These are phyloP conservation scores for Tetragonisca angustula DNA, from an alignment of 2,888 invertebrate species.

Conservation along the genomic window DNA sequence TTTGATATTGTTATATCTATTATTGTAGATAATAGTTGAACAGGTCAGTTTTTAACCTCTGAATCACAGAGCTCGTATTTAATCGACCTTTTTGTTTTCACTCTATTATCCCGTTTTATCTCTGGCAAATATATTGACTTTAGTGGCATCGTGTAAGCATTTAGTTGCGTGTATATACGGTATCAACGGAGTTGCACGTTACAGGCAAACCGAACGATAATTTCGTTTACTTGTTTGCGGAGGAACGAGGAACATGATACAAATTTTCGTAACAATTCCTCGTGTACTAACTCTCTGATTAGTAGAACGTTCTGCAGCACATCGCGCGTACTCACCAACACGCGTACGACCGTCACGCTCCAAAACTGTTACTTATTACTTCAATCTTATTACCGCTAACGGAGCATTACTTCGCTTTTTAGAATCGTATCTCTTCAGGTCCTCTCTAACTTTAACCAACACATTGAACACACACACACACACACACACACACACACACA, in stretches of 20 bases:
- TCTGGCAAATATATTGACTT: background rate
- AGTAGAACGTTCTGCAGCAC: constrained; percentile 68
- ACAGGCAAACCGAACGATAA: background rate
- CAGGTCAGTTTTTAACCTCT: background rate
- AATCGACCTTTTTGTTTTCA: constrained; percentile 28
- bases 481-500: too few relatives aligned
- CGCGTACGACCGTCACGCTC: constrained; percentile 79
- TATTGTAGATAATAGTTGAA: too few relatives aligned
- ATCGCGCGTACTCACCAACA: constrained; percentile 38
- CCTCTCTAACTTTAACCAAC: background rate
- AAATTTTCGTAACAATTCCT: constrained; percentile 57
- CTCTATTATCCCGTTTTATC: background rate
- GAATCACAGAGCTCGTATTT: background rate
- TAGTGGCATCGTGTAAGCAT: background rate
- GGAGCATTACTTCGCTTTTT: constrained; percentile 71
- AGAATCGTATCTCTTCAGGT: constrained; percentile 61
- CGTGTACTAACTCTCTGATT: constrained; percentile 58
- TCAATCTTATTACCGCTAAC: constrained; percentile 81
- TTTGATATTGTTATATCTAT: too few relatives aligned
- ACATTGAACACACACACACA: too few relatives aligned
- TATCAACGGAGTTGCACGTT: too few relatives aligned
- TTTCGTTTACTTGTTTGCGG: too few relatives aligned
- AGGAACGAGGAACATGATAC: background rate
- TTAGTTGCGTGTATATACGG: background rate
- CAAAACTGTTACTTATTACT: constrained; percentile 82